These are phyloP conservation scores for Melieria picta DNA, from an alignment of 2,888 invertebrate genomes.

Conservation along the genomic window DNA sequence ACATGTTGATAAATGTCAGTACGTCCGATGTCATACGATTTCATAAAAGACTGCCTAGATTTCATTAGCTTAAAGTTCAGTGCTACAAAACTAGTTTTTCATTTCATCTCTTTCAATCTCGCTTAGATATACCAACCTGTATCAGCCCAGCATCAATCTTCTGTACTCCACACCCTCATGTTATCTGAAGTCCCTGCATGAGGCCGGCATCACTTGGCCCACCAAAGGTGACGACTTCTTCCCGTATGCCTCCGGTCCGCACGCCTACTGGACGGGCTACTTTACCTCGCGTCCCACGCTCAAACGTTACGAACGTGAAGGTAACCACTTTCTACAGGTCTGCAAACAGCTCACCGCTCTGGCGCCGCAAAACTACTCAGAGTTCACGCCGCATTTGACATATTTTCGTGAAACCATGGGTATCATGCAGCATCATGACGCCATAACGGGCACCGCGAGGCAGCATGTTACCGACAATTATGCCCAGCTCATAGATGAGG, in stretches of 20 bases:
- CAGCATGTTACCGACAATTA: conserved; percentile 91
- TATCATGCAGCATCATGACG: conserved; percentile 91
- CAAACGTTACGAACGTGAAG: conserved; percentile 80
- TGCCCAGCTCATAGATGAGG: conserved; percentile 76
- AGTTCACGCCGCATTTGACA: conserved; percentile 52
- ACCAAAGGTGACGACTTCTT: conserved; percentile 89
- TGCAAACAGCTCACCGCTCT: conserved; percentile 79
- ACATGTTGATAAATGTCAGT: background rate
- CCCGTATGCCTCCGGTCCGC: conserved; percentile 86
- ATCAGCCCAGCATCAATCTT: conserved; percentile 74
- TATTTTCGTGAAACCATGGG: conserved; percentile 70
- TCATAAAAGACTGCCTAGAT: no score
- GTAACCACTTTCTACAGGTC: conserved; percentile 79
- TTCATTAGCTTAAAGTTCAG: no score
- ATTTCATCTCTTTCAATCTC: background rate
- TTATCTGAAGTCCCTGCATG: conserved; percentile 80
- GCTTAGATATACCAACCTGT: conserved; percentile 58
- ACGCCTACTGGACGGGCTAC: conserved; percentile 94
- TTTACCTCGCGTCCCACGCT: conserved; percentile 84
- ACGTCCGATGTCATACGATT: no score
- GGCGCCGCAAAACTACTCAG: conserved; percentile 65
- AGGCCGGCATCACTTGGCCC: conserved; percentile 75
- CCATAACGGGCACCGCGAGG: conserved; percentile 86
- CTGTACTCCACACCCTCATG: conserved; percentile 89
- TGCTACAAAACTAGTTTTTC: no score